phyloP scores from a whole-genome alignment of 2,888 invertebrate species.

The Caenorhabditis macrosperma region DNA sequence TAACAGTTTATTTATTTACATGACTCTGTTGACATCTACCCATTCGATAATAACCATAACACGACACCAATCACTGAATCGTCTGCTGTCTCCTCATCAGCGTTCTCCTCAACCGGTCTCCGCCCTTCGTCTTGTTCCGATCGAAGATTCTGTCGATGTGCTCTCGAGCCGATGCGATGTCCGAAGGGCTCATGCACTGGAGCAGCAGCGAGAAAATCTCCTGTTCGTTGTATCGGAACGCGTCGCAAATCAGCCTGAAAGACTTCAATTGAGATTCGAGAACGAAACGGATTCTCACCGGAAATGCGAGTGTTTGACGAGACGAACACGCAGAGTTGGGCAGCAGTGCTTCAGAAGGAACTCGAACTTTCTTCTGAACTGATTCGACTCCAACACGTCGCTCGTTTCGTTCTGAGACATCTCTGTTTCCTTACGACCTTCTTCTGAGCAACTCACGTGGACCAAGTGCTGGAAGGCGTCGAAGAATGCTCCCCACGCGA shows the following conservation, averaged over 20 bases:
- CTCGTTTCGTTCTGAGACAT: slow-evolving; percentile 60
- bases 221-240: slow-evolving; percentile 65
- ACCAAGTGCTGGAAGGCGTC: slow-evolving; percentile 64
- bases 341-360: slow-evolving; percentile 68
- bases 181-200: slow-evolving; percentile 53
- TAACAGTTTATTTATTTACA: slow-evolving; percentile 11
- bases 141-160: slow-evolving; percentile 67
- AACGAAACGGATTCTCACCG: slow-evolving; percentile 4
- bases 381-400: slow-evolving; percentile 59
- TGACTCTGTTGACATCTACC: slow-evolving; percentile 14
- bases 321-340: slow-evolving; percentile 51
- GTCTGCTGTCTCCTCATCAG: slow-evolving; percentile 63
- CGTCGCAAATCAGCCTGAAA: slow-evolving; percentile 67
- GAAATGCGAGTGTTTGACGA: slow-evolving; percentile 31
- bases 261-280: not conserved
- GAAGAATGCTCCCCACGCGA: slow-evolving; percentile 69
- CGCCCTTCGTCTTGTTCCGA: slow-evolving; percentile 51
- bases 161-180: slow-evolving; percentile 63
- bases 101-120: slow-evolving; percentile 45
- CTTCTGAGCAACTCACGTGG: slow-evolving; percentile 43
- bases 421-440: not conserved
- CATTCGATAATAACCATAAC: slow-evolving; percentile 4
- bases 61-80: slow-evolving; percentile 26
- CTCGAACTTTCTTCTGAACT: slow-evolving; percentile 61
- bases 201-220: slow-evolving; percentile 64